Conservation (phyloP, 2,888 invertebrate genomes). For the Lysandra coridon region DNA sequence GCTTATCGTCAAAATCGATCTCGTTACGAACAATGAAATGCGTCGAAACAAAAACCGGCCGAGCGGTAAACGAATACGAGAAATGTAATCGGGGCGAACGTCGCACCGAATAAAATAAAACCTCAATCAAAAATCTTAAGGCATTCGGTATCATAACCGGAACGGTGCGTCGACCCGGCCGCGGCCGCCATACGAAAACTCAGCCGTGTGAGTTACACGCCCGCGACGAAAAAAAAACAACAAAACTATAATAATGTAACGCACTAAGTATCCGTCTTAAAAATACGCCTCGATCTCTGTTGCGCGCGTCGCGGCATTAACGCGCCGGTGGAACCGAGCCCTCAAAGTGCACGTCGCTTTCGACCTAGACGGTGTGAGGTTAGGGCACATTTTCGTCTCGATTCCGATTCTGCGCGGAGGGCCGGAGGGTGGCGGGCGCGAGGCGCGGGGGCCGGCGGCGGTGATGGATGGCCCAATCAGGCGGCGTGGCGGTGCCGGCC, state of each 20-base stretch:
- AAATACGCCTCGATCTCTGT: constrained; percentile 71
- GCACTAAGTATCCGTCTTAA: constrained; percentile 79
- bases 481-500: constrained; percentile 74
- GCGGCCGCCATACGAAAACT: constrained; percentile 66
- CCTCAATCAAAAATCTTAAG: constrained; percentile 78
- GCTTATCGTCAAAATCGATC: constrained; percentile 75
- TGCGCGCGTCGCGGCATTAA: constrained; percentile 72
- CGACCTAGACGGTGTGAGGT: constrained; percentile 27
- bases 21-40: constrained; percentile 77
- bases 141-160: constrained; percentile 76
- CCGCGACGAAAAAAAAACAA: constrained; percentile 67
- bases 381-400: constrained; percentile 51
- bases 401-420: constrained; percentile 41
- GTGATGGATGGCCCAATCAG: constrained; percentile 82
- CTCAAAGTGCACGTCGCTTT: constrained; percentile 32
- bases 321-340: constrained; percentile 52
- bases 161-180: constrained; percentile 73
- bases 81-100: constrained; percentile 73
- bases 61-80: constrained; percentile 74
- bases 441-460: constrained; percentile 64
- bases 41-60: constrained; percentile 74
- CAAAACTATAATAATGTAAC: constrained; percentile 77
- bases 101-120: constrained; percentile 75
- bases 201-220: constrained; percentile 71
- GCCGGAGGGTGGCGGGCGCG: constrained; percentile 53